phyloP scores from a whole-genome alignment of 2,888 invertebrate species.

The Euzophera pinguis region DNA sequence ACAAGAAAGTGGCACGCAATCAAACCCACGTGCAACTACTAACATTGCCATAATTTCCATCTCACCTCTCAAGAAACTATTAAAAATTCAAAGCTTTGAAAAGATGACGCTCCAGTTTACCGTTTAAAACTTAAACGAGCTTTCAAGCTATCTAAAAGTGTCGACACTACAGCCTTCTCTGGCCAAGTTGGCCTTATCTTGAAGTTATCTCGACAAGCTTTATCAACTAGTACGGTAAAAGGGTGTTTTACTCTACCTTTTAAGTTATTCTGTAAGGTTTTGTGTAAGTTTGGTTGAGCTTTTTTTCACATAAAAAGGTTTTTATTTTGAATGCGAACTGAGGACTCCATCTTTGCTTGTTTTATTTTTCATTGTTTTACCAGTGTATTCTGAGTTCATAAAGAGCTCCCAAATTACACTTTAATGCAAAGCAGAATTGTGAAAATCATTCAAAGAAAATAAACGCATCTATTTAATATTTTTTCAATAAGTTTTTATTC shows the following conservation, averaged over 20 bases:
- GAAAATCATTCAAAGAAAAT: too few species aligned
- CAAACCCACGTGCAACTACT: neutral
- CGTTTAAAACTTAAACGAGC: constrained; percentile 8
- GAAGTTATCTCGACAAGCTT: constrained; percentile 6
- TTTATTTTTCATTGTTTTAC: too few species aligned
- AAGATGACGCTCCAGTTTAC: neutral
- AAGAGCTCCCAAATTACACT: too few species aligned
- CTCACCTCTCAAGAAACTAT: neutral
- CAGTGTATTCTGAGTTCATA: too few species aligned
- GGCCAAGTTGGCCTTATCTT: neutral
- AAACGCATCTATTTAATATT: too few species aligned
- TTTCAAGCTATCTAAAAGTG: constrained; percentile 1
- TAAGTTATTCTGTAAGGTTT: neutral
- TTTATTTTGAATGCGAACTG: too few species aligned
- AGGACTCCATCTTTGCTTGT: too few species aligned
- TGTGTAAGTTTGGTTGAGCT: neutral
- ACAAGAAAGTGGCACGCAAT: too few species aligned
- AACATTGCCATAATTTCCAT: neutral
- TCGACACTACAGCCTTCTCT: constrained; percentile 1
- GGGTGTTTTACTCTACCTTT: neutral
- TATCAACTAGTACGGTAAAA: constrained; percentile 1
- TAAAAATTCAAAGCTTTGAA: neutral
- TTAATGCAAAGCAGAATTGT: too few species aligned
- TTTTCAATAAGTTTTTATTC: too few species aligned
- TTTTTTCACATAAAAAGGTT: neutral